These are phyloP conservation scores for Drosophila sturtevanti DNA, from an alignment of 1,140 invertebrate species.

Conservation along the genomic window DNA sequence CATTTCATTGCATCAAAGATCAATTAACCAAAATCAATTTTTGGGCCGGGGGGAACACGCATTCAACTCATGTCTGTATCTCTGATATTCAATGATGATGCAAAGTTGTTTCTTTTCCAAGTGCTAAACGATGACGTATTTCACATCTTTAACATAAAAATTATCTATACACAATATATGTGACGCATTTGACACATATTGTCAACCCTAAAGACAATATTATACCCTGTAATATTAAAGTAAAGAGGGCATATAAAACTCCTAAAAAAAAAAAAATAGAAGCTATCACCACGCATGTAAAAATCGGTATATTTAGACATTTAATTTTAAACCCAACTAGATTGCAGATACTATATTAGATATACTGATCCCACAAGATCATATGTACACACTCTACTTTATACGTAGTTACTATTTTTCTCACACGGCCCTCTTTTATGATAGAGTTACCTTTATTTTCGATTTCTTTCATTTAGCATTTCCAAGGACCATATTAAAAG, in stretches of 20 bases:
- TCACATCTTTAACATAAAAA: conserved; percentile 18
- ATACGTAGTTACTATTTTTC: no score
- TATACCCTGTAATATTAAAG: not conserved
- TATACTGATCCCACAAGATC: no score
- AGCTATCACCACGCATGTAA: no score
- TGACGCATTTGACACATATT: conserved; percentile 31
- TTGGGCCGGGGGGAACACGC: conserved; percentile 41
- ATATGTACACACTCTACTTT: no score
- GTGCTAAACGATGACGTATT: conserved; percentile 31
- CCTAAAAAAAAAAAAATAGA: no score
- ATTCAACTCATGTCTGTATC: conserved; percentile 47
- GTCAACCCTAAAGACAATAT: conserved; percentile 2
- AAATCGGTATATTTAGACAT: no score
- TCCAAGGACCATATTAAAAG: no score
- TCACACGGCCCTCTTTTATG: no score
- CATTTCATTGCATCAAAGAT: conserved; percentile 41
- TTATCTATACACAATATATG: not conserved
- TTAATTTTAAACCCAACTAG: no score
- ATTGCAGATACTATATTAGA: no score
- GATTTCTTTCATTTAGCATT: no score
- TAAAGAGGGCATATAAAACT: not conserved
- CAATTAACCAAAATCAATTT: conserved; percentile 43
- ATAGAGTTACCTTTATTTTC: no score
- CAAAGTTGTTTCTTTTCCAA: not conserved
- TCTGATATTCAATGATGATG: conserved; percentile 31